Base-by-base conservation (phyloP, 2,797 vertebrate species). In the Lateolabrax maculatus region DNA sequence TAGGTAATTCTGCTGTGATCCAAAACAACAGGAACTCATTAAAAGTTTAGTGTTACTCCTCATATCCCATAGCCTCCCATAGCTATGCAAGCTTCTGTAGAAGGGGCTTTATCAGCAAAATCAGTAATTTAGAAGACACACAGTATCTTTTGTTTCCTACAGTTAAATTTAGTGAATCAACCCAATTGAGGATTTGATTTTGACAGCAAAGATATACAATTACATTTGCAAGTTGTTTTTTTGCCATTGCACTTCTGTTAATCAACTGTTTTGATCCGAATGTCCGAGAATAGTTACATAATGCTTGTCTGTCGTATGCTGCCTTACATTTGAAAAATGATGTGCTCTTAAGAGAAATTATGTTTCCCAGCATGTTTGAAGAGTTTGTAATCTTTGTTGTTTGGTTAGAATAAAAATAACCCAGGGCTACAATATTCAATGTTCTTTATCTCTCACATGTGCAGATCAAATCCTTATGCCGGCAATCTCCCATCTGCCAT, bases 11-110 rank as follows among this genome's bases (percentile, higher is more conserved):
- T n/a, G 37, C 39, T 73, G 75, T 71, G 76, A 74, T 86, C 84
- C 88, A 90, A 84, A 89, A 79, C 81, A 92, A 92, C 77, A 92
- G 88, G 89, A 91, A 75, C 79, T 80, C 75, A 89, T 89, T 87
- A 79, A 75, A 85, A 57, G 41, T 75, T 10, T 31, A 71, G 71
- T 68, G 72, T 81, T 80, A 68, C 75, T 70, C 58, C 67, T 90
- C 52, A 43, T 53, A 74, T 76, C 46, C 73, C 53, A 16, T 46
- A 74, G 71, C 58, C 72, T 77, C 72, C 53, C 25, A 29, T 56
- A 58, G 34, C 57, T 53, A 10, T 19, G 11, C 41, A 48, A 62
- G 67, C 53, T 31, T 34, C 56, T 57, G 46, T 19, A 49, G 49
- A 75, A 18, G 12, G 27, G 10, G 41, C 53, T 29, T 13, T 48